Conservation (phyloP, 1,140 invertebrate genomes). For the Dinoponera quadriceps region DNA sequence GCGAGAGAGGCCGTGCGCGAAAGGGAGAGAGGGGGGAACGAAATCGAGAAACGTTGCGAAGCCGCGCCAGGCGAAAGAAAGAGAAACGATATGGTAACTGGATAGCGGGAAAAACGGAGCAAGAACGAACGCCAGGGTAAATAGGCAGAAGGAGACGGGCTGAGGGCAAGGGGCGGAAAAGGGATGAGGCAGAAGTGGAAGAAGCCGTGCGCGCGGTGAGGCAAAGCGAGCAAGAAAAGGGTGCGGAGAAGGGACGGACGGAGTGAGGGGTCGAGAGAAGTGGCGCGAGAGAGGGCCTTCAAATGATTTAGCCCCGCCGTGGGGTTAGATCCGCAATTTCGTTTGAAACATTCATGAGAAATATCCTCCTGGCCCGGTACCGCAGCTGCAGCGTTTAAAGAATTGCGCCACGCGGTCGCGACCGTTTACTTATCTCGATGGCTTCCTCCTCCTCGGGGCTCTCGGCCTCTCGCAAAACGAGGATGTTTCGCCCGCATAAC, state of each 20-base stretch:
- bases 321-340: constrained; percentile 84
- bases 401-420: constrained; percentile 79
- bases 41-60: constrained; percentile 32
- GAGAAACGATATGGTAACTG: constrained; percentile 45
- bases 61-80: constrained; percentile 4
- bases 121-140: constrained; percentile 35
- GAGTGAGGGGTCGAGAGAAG: constrained; percentile 34
- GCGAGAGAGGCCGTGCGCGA: background rate
- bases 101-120: constrained; percentile 33
- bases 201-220: constrained; percentile 17
- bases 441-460: constrained; percentile 72
- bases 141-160: constrained; percentile 8
- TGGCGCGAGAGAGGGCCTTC: constrained; percentile 69
- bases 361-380: constrained; percentile 77
- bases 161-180: constrained; percentile 22
- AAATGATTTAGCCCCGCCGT: constrained; percentile 82
- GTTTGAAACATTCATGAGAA: constrained; percentile 84
- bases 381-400: constrained; percentile 80
- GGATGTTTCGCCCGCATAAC: constrained; percentile 78
- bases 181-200: background rate
- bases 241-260: background rate
- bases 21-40: constrained; percentile 18
- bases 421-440: constrained; percentile 80
- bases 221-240: constrained; percentile 18
- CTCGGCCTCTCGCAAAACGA: constrained; percentile 62